Evolutionary conservation across 2,797 vertebrate genomes (phyloP), one percentile per base, ranked within the genome.

Genomic region (Streptopelia turtur): DNA sequence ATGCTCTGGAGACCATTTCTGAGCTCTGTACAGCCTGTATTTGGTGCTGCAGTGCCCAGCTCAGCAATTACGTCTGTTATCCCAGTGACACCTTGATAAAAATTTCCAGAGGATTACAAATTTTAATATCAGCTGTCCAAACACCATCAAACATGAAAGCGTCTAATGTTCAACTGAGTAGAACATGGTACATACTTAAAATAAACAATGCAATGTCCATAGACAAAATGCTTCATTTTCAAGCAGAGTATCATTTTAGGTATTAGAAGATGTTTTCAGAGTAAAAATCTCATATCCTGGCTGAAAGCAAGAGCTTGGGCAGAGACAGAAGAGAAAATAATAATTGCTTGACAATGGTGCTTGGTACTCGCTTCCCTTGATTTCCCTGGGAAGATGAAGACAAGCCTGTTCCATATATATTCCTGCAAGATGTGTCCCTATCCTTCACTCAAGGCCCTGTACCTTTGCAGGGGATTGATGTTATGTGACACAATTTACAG

Each of bases 311-410:
- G 72, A 76, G 3, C 16, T 75, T 43, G 17, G 10, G 3, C 23
- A n/a, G 20, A 35, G 2, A 3, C 4, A 22, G 16, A 35, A 22
- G 8, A 39, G 27, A 16, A 64, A 89, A 68, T 45, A 39, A 63
- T 11, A 70, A 12, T 37, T 88, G 80, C n/a, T 70, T 18, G 68
- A 14, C 18, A 52, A 23, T 1, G 1, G 2, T 60, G 16, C 7
- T 47, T 43, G 35, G 37, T 37, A 72, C 50, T 14, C 0, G 0
- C 20, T 83, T 88, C 8, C n/a, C 49, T 47, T 50, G 22, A 17
- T 89, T 83, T 76, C 28, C 25, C 24, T 5, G 5, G 15, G 68
- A 89, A 24, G 28, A 33, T 16, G 24, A 79, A 83, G 37, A n/a
- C 6, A 83, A 82, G 71, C 10, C 4, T 55, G 24, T 13, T 28